Conservation (phyloP, 2,888 invertebrate species). For the Halictus ligatus region DNA sequence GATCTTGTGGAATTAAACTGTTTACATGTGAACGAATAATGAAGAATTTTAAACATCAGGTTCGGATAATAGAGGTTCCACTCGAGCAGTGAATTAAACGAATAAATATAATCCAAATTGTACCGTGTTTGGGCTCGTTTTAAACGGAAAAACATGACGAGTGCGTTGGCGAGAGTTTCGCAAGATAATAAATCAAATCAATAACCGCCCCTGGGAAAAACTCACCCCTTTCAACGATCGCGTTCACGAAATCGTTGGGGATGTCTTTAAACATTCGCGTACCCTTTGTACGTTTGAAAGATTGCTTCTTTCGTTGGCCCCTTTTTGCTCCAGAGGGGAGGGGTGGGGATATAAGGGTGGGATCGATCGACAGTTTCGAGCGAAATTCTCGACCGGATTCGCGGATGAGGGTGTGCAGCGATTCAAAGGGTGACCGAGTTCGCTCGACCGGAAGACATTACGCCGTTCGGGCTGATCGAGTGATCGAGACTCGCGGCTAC, state of each 20-base stretch:
- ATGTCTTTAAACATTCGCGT: slow-evolving; percentile 22
- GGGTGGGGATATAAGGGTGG: background rate
- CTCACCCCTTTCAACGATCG: too few species aligned
- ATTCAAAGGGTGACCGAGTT: slow-evolving; percentile 13
- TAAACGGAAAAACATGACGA: background rate
- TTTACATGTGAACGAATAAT: too few species aligned
- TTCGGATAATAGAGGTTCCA: background rate
- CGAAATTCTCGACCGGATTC: background rate
- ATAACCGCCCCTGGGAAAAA: background rate
- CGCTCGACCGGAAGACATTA: slow-evolving; percentile 11
- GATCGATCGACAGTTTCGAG: background rate
- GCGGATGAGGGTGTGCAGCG: background rate
- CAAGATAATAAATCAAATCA: background rate
- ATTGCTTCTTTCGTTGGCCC: background rate
- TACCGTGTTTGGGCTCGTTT: background rate
- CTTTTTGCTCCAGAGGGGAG: too few species aligned
- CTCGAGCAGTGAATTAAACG: background rate
- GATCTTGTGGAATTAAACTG: too few species aligned
- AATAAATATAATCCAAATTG: background rate
- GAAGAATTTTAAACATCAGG: too few species aligned
- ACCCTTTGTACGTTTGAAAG: background rate
- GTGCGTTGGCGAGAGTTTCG: background rate
- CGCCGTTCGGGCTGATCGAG: slow-evolving; percentile 6
- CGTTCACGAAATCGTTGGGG: background rate
- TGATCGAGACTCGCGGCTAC: background rate